Evolutionary conservation across 2,113 vertebrate species (phyloP).

Genomic region (Crotalus viridis): DNA sequence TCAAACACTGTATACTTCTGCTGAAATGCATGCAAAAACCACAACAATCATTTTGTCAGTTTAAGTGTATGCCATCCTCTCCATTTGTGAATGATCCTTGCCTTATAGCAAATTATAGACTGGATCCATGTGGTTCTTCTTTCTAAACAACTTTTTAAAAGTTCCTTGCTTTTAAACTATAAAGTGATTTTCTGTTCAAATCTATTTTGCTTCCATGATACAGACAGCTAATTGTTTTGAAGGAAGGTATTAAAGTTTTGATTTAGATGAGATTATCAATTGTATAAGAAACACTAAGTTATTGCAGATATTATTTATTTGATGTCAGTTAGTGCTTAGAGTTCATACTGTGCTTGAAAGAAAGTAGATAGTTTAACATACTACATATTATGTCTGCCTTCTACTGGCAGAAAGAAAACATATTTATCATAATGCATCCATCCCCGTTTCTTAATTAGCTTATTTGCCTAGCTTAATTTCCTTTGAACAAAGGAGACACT

Average conservation of each 20-base stretch:
- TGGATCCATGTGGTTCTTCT: not conserved
- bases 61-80: not conserved
- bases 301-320: not conserved
- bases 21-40: not conserved
- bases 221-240: slow-evolving; percentile 6
- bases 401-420: not conserved
- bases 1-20: not conserved
- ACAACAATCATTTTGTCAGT: not conserved
- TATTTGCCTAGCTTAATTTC: not conserved
- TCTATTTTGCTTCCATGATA: slow-evolving; percentile 31
- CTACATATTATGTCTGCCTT: not conserved
- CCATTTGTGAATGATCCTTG: not conserved
- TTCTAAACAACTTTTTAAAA: not conserved
- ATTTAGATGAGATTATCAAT: slow-evolving; percentile 51
- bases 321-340: not conserved
- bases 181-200: slow-evolving; percentile 6
- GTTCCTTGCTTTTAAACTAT: slow-evolving; percentile 1
- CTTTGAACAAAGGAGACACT: not conserved
- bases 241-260: not conserved
- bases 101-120: not conserved
- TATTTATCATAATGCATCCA: not conserved
- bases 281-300: slow-evolving; percentile 67
- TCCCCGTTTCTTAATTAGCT: not conserved
- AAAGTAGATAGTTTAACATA: not conserved
- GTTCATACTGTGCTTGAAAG: not conserved